Evolutionary conservation across 1,140 invertebrate species (phyloP), one percentile per base, ranked within the genome.

Genomic region (Cylas formicarius): DNA sequence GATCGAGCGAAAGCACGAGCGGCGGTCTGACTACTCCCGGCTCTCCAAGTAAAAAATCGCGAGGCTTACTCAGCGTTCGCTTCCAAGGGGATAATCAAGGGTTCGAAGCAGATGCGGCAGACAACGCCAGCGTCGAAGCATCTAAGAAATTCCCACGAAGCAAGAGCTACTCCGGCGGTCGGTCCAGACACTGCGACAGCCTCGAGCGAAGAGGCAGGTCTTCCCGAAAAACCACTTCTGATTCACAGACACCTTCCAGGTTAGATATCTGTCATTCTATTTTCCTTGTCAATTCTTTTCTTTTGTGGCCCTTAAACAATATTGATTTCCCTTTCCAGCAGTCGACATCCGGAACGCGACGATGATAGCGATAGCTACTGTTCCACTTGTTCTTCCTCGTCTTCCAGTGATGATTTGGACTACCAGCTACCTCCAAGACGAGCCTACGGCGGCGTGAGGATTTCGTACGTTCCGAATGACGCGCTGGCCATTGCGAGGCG

Each of bases 381-480:
- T 65, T 90, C 86, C 33, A 90, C 88, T 0, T 91, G 88, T 57
- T 90, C 86, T 2, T 83, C 80, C 1, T 87, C 84, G 11, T 82
- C 78, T 42, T 87, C 85, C 9, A 86, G 85, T 26, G 86, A 86
- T 29, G 87, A 89, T 29, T 78, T 85, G 27, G 80, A 84, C 52
- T 84, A 84, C 39, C 90, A 91, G 61, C 76, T 85, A 27, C 62
- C 90, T 31, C 87, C 87, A 4, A 67, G 86, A 53, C 69, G 82
- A 55, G 84, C 86, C 9, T 90, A 89, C 61, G 86, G 86, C 21
- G 86, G 86, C 33, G 87, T 90, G 2, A 67, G 87, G 29, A 88
- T 90, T 49, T 88, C 86, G 7, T 92, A 91, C 67, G 86, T 92
- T 45, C 87, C 86, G 47, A 90, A 90, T 62, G 87, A 91, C 66